Evolutionary conservation across 2,113 vertebrate species (phyloP), one percentile per base, ranked within the genome.

Genomic region (Salvelinus namaycush): DNA sequence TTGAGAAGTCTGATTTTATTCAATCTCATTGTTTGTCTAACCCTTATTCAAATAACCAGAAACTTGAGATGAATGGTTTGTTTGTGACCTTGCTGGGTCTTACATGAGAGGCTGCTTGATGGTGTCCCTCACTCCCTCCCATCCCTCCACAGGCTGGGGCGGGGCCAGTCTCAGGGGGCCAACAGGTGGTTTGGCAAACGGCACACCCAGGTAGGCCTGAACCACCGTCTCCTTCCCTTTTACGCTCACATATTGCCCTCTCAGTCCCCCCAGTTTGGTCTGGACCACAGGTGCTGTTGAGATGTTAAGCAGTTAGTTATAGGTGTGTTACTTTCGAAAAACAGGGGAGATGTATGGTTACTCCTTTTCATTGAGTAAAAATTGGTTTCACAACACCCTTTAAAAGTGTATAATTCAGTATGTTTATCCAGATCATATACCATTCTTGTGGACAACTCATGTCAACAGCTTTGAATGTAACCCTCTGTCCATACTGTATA

Each of bases 181-280:
- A 1, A 95, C 1, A 1, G 95, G 96, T 1, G 96, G 89, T 85
- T 94, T 95, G n/a, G 96, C 96, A 90, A 96, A 97, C 24, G 96
- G 96, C 62, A 97, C 85, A 5, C 94, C 93, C 49, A 97, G 87
- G 88, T 93, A 98, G 83, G 76, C 84, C 29, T 96, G 80, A 65
- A 94, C 90, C 0, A 85, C 83, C 0, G 66, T 81, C 34, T 92
- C 88, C 0, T 86, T 93, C 13, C 84, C 93, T 75, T 93, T 95
- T 59, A 95, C 90, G 0, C 49, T 87, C 27, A 89, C 0, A 57
- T 91, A 90, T 22, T 75, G 87, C 13, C 95, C 95, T 44, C 0
- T 85, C 54, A 96, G 83, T 24, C 71, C 81, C 8, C 95, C 95
- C 0, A 80, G 84, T 1, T 81, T 2, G 1, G 92, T 91, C 31